Base-by-base conservation (phyloP, 2,113 vertebrate genomes). In the Mionectes macconnelli region DNA sequence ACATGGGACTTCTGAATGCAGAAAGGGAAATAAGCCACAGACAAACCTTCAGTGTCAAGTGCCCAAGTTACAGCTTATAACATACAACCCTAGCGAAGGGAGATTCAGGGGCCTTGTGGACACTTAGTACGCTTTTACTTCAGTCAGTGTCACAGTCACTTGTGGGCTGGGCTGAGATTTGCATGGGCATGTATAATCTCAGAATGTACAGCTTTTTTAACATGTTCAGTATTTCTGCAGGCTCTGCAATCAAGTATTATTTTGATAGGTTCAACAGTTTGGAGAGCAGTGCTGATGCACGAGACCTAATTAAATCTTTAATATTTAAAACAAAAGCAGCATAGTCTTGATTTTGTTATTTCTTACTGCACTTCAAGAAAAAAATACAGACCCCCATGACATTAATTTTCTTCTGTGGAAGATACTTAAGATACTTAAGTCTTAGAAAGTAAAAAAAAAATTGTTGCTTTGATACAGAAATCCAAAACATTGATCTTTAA, bases 401-500 rank as follows among this genome's bases (percentile, higher is more conserved):
- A 69, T 28, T 89, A 0, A 45, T 90, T 86, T 96, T 88, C 55
- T 90, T 88, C n/a, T 85, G 60, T 94, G 87, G 68, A 94, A 84
- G 50, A 64, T 84, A 57, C 42, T 70, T 24, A 81, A 87, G 39
- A 52, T 78, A 57, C 28, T 87, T 55, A 62, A 81, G 15, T 83
- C 67, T 76, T 87, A 69, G 28, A 91, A 95, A 88, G 22, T 94
- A 44, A 95, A 89, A 90, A 86, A 50, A 77, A 69, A 57, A 70
- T 42, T 85, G 63, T 95, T 93, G 80, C 83, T 96, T 94, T 96
- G 79, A 94, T 92, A 84, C 76, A 95, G 90, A 93, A 84, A 83
- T 90, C 90, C 68, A 90, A 94, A 95, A 70, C 37, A 30, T 95
- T 95, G 96, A 56, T 91, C 85, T 93, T 96, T 93, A 95, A 93